phyloP scores from a whole-genome alignment of 2,888 invertebrate genomes.

The Patella pellucida region DNA sequence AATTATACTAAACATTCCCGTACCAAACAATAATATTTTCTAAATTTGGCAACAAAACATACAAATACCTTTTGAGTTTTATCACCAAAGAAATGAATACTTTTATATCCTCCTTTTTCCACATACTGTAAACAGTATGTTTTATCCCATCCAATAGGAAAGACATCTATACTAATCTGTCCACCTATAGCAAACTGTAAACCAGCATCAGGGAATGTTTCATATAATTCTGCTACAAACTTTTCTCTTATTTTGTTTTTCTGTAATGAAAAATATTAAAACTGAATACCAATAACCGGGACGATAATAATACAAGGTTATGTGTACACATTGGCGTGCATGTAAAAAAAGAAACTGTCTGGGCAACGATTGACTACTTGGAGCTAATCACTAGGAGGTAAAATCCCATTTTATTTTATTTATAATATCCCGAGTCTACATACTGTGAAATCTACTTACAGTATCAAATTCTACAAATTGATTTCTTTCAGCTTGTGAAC shows the following conservation, averaged over 20 bases:
- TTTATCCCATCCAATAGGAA: constrained; percentile 95
- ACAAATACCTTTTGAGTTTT: constrained; percentile 78
- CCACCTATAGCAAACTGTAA: constrained; percentile 94
- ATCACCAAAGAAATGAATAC: constrained; percentile 98
- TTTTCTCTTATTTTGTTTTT: constrained; percentile 83
- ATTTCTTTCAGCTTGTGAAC: constrained; percentile 87
- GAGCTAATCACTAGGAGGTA: too few relatives aligned
- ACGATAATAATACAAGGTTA: too few relatives aligned
- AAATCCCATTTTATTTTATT: too few relatives aligned
- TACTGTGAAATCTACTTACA: constrained; percentile 52
- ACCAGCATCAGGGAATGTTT: constrained; percentile 83
- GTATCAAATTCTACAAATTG: constrained; percentile 88
- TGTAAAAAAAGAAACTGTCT: too few relatives aligned
- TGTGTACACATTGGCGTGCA: too few relatives aligned
- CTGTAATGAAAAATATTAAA: constrained; percentile 39
- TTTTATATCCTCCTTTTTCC: constrained; percentile 77
- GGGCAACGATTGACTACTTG: too few relatives aligned
- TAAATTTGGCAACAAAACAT: neutral
- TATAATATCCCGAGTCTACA: too few relatives aligned
- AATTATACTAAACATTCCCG: too few relatives aligned
- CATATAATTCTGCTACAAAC: constrained; percentile 85
- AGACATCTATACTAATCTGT: constrained; percentile 98
- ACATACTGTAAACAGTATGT: constrained; percentile 89
- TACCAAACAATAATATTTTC: too few relatives aligned
- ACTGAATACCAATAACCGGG: neutral